These are phyloP conservation scores for Escarpia spicata DNA, from an alignment of 2,888 invertebrate species.

Conservation along the genomic window DNA sequence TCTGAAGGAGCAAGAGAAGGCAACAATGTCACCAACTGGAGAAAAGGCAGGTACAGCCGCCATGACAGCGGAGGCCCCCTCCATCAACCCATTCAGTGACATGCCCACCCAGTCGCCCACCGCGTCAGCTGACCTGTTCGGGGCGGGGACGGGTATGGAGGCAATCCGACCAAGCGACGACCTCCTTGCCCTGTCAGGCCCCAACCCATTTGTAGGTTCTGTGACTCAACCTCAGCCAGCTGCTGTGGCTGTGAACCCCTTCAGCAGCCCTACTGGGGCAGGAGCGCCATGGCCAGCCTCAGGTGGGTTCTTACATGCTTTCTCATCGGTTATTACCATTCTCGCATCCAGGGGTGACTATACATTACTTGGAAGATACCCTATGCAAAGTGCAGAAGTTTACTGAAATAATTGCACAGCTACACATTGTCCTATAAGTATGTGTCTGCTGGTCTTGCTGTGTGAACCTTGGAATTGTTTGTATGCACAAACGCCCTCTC, in stretches of 20 bases:
- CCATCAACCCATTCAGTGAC: neutral
- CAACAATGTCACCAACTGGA: neutral
- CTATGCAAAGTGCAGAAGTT: no score
- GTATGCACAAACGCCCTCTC: no score
- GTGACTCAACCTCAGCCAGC: neutral
- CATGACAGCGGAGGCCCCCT: neutral
- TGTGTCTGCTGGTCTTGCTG: no score
- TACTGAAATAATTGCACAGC: no score
- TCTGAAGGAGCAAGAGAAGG: neutral
- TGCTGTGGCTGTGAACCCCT: neutral
- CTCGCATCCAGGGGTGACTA: no score
- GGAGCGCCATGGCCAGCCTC: neutral
- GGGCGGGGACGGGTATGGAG: neutral
- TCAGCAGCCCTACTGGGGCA: neutral
- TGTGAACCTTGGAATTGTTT: no score
- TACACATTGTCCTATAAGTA: no score
- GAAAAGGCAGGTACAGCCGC: neutral
- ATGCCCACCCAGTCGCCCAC: neutral
- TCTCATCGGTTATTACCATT: neutral
- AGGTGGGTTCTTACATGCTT: neutral
- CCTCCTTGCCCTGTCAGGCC: neutral
- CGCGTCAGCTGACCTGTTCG: slow-evolving; percentile 10
- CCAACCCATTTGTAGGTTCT: neutral
- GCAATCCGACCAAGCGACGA: neutral
- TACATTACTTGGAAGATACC: no score